Evolutionary conservation across 2,113 vertebrate species (phyloP).

Genomic region (Eurypyga helias): DNA sequence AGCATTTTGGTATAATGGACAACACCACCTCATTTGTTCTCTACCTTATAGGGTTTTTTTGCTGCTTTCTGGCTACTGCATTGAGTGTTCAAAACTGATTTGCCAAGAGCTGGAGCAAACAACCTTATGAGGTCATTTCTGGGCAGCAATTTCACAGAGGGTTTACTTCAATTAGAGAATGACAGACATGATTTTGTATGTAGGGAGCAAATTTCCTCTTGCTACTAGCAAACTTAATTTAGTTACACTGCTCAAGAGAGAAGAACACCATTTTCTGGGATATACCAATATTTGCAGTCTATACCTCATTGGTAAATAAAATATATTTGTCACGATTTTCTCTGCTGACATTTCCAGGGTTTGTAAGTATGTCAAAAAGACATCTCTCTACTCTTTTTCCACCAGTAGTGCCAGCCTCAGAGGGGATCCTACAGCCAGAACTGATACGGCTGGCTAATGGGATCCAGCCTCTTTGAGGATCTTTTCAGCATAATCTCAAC

Average conservation of each 20-base stretch:
- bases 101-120: constrained; percentile 32
- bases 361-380: not conserved
- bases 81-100: not conserved
- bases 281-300: not conserved
- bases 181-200: not conserved
- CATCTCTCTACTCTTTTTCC: not conserved
- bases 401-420: not conserved
- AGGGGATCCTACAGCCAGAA: not conserved
- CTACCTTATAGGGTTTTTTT: not conserved
- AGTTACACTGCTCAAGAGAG: not conserved
- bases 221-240: not conserved
- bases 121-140: constrained; percentile 25
- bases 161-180: constrained; percentile 12
- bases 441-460: not conserved
- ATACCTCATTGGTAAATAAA: not conserved
- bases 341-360: not conserved
- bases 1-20: not conserved
- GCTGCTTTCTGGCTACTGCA: not conserved
- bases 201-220: not conserved
- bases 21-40: not conserved
- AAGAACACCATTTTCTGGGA: not conserved
- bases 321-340: not conserved
- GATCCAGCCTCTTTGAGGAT: not conserved
- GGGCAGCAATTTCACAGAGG: constrained; percentile 34
- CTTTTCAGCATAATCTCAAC: not conserved